These are phyloP conservation scores for Etheostoma nigrum DNA, from an alignment of 2,797 vertebrate genomes.

Conservation along the genomic window DNA sequence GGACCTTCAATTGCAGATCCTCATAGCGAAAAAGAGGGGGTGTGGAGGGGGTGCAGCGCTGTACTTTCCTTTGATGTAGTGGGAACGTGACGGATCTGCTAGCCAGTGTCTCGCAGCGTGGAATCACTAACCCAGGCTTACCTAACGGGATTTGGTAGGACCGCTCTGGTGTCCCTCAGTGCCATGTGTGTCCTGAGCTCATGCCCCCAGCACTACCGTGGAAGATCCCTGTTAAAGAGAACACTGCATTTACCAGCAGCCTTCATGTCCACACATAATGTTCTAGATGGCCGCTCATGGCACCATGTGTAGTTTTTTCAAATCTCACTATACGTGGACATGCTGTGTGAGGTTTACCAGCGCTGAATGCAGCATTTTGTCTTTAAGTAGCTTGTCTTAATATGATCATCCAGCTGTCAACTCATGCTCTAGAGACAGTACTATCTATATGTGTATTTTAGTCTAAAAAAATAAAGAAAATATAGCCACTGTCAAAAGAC, in stretches of 20 bases:
- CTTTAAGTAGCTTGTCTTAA: constrained; percentile 49
- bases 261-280: constrained; percentile 68
- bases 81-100: constrained; percentile 87
- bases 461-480: constrained; percentile 12
- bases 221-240: constrained; percentile 80
- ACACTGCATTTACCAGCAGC: constrained; percentile 82
- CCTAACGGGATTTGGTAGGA: constrained; percentile 87
- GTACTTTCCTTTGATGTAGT: constrained; percentile 85
- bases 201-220: constrained; percentile 78
- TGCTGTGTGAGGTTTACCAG: constrained; percentile 32
- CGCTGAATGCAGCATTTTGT: constrained; percentile 38
- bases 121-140: constrained; percentile 88
- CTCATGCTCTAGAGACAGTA: constrained; percentile 11
- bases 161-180: constrained; percentile 78
- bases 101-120: constrained; percentile 83
- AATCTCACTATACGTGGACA: constrained; percentile 48
- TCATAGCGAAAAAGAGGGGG: constrained; percentile 65
- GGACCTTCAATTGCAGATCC: constrained; percentile 76
- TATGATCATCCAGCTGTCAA: constrained; percentile 28
- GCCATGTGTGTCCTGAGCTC: constrained; percentile 81
- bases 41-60: constrained; percentile 56
- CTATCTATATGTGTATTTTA: not conserved
- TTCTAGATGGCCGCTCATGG: constrained; percentile 62
- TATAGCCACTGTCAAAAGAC: constrained; percentile 10
- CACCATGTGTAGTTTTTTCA: constrained; percentile 49